Conservation (phyloP, 2,888 invertebrate genomes). For the Stramonita haemastoma region DNA sequence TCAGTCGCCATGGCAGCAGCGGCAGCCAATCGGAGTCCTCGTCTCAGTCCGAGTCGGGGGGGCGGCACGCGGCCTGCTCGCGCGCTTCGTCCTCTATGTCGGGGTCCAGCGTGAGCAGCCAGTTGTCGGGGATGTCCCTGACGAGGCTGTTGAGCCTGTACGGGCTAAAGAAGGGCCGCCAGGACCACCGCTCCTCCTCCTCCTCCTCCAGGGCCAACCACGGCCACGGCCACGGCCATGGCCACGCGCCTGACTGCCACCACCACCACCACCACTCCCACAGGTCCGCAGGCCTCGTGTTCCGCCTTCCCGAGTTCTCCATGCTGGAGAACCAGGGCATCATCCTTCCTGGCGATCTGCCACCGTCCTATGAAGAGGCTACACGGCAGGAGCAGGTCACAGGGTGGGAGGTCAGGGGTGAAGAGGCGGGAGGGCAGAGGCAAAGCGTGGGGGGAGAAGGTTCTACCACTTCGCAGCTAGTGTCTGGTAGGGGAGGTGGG, state of each 20-base stretch:
- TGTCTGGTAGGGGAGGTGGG: not conserved
- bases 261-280: not conserved
- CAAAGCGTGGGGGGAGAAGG: too few relatives aligned
- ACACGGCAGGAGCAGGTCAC: not conserved
- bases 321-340: not conserved
- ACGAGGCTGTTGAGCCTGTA: not conserved
- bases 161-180: conserved; percentile 12
- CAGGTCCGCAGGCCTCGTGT: not conserved
- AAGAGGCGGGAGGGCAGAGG: not conserved
- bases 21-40: not conserved
- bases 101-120: not conserved
- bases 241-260: not conserved
- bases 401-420: not conserved
- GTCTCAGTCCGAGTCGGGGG: not conserved
- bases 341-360: not conserved
- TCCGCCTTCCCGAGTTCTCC: conserved; percentile 16
- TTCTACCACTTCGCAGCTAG: too few relatives aligned
- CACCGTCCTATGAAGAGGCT: conserved; percentile 35
- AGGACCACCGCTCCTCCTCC: not conserved
- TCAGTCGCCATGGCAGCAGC: conserved; percentile 22
- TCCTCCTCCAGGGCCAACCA: not conserved
- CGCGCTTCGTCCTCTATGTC: not conserved
- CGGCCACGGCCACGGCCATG: not conserved
- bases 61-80: not conserved
- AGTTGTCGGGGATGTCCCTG: conserved; percentile 17